Evolutionary conservation across 2,797 vertebrate genomes (phyloP).

Genomic region (Propithecus perrieri): DNA sequence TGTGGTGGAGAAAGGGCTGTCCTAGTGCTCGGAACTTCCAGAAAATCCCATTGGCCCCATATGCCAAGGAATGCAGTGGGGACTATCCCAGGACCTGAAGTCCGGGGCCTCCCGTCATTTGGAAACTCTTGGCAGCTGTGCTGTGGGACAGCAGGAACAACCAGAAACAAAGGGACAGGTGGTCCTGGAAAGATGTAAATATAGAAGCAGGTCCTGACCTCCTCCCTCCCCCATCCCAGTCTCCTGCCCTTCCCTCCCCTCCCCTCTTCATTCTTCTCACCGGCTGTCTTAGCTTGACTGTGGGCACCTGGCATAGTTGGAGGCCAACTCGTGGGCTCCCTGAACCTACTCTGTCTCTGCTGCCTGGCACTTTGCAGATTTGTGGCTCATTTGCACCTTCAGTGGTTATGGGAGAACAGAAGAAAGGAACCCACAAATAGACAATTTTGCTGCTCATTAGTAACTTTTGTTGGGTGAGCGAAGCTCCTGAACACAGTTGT

Average conservation of each 20-base stretch:
- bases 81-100: neutral
- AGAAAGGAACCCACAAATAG: neutral
- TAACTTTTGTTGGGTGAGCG: neutral
- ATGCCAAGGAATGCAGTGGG: neutral
- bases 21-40: neutral
- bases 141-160: neutral
- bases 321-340: neutral
- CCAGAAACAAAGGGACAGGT: neutral
- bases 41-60: neutral
- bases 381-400: conserved; percentile 26
- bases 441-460: neutral
- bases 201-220: neutral
- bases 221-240: too few relatives aligned
- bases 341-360: neutral
- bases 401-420: neutral
- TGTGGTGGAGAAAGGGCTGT: neutral
- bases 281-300: neutral
- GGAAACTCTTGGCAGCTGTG: neutral
- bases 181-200: neutral
- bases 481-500: neutral
- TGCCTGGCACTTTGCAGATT: conserved; percentile 16
- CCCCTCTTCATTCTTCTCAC: neutral
- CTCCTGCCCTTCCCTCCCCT: neutral
- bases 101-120: neutral
- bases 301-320: neutral